Evolutionary conservation across 1,140 invertebrate genomes (phyloP).

Genomic region (Calliphora vicina): DNA sequence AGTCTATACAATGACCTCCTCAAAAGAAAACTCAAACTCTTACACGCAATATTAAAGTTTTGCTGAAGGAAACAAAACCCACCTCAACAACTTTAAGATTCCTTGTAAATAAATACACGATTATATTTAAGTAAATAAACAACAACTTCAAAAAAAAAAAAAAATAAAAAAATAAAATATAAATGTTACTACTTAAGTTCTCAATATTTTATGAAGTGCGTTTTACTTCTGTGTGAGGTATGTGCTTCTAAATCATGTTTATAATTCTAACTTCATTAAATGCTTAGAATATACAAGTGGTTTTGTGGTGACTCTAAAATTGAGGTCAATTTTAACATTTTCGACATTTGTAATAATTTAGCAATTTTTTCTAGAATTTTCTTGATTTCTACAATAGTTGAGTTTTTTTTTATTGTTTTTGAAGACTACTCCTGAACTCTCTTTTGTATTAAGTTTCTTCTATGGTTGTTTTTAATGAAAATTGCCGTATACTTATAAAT

Average conservation of each 20-base stretch:
- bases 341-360: background rate
- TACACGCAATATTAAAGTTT: constrained; percentile 6
- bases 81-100: constrained; percentile 1
- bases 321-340: constrained; percentile 9
- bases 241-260: background rate
- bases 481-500: background rate
- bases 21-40: background rate
- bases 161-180: background rate
- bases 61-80: background rate
- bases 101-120: too few species aligned
- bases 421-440: background rate
- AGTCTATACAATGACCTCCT: background rate
- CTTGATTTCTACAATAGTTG: background rate
- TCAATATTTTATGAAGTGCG: background rate
- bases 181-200: background rate
- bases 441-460: background rate
- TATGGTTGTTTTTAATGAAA: background rate
- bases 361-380: background rate
- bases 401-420: background rate
- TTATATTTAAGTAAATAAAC: too few species aligned
- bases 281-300: background rate
- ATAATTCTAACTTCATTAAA: background rate
- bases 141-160: too few species aligned
- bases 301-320: background rate
- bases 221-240: background rate